These are phyloP conservation scores for Epirrhoe tristata DNA, from an alignment of 2,888 invertebrate genomes.

Conservation along the genomic window DNA sequence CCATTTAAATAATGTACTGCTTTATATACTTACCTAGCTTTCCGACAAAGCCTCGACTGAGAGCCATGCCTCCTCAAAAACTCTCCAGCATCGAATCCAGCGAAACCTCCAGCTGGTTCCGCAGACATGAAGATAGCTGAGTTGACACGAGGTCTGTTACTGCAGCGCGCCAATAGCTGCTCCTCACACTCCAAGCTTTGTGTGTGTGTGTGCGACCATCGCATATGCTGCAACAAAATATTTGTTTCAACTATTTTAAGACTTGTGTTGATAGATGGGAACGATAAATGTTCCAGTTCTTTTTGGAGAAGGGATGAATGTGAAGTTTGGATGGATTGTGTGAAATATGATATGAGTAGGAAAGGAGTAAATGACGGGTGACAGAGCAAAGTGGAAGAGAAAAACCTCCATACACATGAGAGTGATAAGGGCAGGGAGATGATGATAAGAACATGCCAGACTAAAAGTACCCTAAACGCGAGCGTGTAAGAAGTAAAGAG, in stretches of 20 bases:
- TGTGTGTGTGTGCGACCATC: slow-evolving; percentile 89
- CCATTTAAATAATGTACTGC: neutral
- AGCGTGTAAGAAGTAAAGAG: too few relatives aligned
- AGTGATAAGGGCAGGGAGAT: too few relatives aligned
- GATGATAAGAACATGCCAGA: too few relatives aligned
- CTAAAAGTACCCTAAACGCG: too few relatives aligned
- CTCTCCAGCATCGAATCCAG: slow-evolving; percentile 92
- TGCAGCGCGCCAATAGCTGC: slow-evolving; percentile 83
- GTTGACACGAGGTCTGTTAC: slow-evolving; percentile 90
- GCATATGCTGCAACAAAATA: slow-evolving; percentile 86
- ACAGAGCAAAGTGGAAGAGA: too few relatives aligned
- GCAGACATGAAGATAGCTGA: slow-evolving; percentile 94
- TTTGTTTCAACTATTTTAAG: neutral
- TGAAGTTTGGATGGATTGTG: too few relatives aligned
- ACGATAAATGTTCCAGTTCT: too few relatives aligned
- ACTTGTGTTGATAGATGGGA: too few relatives aligned
- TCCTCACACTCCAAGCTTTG: slow-evolving; percentile 87
- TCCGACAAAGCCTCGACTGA: slow-evolving; percentile 91
- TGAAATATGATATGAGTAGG: neutral
- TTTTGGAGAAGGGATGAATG: too few relatives aligned
- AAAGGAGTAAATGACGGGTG: too few relatives aligned
- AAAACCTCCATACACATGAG: too few relatives aligned
- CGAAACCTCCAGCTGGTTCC: slow-evolving; percentile 90
- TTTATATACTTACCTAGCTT: slow-evolving; percentile 85
- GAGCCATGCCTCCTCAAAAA: slow-evolving; percentile 92